Percentiles rank a stretch among this genome's conserved stretches.
These are phyloP conservation scores for Leiothrix lutea DNA, from an alignment of 2,113 vertebrate species.

Conservation along the genomic window DNA sequence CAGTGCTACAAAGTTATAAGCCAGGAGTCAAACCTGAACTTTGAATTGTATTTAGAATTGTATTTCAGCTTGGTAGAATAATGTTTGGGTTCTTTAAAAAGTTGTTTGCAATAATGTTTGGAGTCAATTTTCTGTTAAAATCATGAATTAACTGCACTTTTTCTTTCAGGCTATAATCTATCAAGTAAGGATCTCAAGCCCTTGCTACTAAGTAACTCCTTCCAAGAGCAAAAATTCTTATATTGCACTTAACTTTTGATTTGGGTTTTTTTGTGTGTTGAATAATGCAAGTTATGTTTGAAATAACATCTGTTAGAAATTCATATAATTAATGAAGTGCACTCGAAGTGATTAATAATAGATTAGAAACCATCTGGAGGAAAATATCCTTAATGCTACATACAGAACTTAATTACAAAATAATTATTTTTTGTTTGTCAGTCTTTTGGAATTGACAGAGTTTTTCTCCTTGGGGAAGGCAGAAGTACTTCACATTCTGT, in stretches of 20 bases:
- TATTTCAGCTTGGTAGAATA: neutral
- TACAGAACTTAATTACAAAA: conserved; percentile 49
- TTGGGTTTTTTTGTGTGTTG: neutral
- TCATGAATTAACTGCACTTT: neutral
- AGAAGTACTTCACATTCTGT: neutral
- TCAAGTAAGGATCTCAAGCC: neutral
- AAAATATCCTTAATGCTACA: conserved; percentile 19
- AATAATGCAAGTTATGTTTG: conserved; percentile 19
- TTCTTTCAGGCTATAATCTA: neutral
- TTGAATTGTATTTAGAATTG: neutral
- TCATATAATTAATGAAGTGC: neutral
- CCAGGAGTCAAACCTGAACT: neutral
- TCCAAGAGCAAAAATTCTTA: neutral
- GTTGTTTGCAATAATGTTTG: neutral
- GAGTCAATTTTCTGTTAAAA: neutral
- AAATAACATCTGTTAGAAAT: conserved; percentile 46
- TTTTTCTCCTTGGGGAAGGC: conserved; percentile 40
- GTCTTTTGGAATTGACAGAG: neutral
- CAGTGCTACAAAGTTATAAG: neutral
- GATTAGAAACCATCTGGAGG: conserved; percentile 34
- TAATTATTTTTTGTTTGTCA: conserved; percentile 20
- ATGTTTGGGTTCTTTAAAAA: neutral
- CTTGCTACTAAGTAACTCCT: conserved; percentile 3
- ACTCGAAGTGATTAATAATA: conserved; percentile 44
- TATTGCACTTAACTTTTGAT: neutral